These are phyloP conservation scores for Oxystoma pomonae DNA, from an alignment of 2,888 invertebrate genomes.

Conservation along the genomic window DNA sequence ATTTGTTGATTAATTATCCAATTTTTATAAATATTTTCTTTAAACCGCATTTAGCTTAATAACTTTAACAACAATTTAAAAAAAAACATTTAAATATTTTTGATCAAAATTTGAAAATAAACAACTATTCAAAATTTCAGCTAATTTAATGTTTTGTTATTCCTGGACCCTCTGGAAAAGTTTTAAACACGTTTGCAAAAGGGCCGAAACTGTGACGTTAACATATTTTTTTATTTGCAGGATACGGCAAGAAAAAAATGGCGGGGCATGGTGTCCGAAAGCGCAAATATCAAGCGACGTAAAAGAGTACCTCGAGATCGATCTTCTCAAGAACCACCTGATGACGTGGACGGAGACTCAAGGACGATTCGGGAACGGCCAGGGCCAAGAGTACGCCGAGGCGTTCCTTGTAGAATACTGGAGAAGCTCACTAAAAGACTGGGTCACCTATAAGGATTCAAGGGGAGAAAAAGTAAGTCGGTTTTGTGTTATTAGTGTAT, in stretches of 20 bases:
- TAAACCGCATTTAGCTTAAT: too few species aligned
- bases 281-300: constrained; percentile 70
- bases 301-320: constrained; percentile 79
- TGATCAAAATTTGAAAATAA: too few species aligned
- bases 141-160: too few species aligned
- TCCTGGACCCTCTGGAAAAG: too few species aligned
- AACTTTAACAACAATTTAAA: too few species aligned
- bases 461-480: constrained; percentile 68
- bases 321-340: constrained; percentile 69
- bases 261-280: constrained; percentile 92
- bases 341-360: constrained; percentile 85
- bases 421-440: constrained; percentile 62
- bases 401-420: constrained; percentile 80
- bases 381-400: constrained; percentile 85
- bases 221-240: constrained; percentile 54
- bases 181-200: too few species aligned
- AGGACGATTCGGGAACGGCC: constrained; percentile 86
- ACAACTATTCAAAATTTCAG: too few species aligned
- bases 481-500: too few species aligned
- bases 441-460: constrained; percentile 77
- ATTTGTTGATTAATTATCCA: too few species aligned
- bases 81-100: too few species aligned
- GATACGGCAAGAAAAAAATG: constrained; percentile 78
- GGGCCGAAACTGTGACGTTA: too few species aligned
- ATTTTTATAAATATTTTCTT: too few species aligned